phyloP scores from a whole-genome alignment of 2,113 vertebrate genomes.

The Catharus bicknelli region DNA sequence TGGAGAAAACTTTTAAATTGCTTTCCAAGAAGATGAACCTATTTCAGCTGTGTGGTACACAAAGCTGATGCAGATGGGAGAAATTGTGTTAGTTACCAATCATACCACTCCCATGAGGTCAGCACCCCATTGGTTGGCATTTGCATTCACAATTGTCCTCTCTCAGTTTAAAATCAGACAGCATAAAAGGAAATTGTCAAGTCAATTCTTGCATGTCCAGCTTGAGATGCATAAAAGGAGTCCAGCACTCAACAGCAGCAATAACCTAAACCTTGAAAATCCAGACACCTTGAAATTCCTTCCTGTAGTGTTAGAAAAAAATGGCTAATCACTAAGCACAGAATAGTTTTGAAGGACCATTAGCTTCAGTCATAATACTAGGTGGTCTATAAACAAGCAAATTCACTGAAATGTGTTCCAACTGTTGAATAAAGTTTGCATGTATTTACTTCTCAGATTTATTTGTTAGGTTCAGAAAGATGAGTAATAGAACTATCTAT shows the following conservation, averaged over 20 bases:
- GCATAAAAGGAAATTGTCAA: slow-evolving; percentile 10
- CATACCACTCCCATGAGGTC: background rate
- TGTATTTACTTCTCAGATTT: background rate
- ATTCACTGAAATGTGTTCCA: background rate
- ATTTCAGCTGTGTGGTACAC: background rate
- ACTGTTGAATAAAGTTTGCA: background rate
- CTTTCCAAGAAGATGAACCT: slow-evolving; percentile 12
- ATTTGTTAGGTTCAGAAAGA: background rate
- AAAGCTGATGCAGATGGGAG: background rate
- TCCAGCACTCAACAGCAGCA: background rate
- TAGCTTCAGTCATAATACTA: background rate
- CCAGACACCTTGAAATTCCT: background rate
- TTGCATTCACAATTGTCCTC: slow-evolving; percentile 16
- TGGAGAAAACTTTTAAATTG: slow-evolving; percentile 45
- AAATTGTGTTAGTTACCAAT: background rate
- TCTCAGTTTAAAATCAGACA: background rate
- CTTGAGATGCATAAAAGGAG: background rate
- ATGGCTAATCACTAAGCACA: background rate
- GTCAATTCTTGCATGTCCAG: background rate
- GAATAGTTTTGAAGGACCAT: background rate
- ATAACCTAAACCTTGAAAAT: slow-evolving; percentile 3
- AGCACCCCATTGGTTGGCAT: background rate
- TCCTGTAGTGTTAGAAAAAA: background rate
- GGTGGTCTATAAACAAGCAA: background rate
- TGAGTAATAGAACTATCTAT: background rate